Percentiles rank a stretch among this genome's conserved stretches.
Conservation (phyloP, 2,888 invertebrate genomes). For the Scaptodrosophila latifasciaeformis region DNA sequence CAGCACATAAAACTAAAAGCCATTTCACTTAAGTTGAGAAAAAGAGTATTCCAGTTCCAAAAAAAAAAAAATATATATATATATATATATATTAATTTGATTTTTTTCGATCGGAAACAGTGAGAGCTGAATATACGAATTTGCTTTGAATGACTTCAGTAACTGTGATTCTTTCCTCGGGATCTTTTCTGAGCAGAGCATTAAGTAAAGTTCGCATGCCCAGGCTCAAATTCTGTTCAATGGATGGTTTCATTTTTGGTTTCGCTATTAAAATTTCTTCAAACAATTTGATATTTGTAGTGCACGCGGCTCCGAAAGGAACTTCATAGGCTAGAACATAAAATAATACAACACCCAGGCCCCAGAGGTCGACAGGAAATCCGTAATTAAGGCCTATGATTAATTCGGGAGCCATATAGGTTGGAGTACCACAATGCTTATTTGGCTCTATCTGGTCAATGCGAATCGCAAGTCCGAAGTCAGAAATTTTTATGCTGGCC, state of each 20-base stretch:
- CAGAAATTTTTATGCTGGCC: neutral
- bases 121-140: no score
- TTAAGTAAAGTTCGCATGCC: neutral
- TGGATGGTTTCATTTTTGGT: neutral
- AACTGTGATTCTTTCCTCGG: neutral
- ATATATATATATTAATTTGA: no score
- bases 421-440: neutral
- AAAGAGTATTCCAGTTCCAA: no score
- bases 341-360: neutral
- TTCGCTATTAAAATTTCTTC: neutral
- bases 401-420: neutral
- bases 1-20: conserved; percentile 16
- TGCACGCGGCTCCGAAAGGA: neutral
- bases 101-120: no score
- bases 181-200: neutral
- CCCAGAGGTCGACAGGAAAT: neutral
- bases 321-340: neutral
- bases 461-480: neutral
- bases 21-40: neutral
- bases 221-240: neutral
- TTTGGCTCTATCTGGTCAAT: neutral
- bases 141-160: neutral
- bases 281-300: neutral
- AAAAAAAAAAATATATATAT: no score
- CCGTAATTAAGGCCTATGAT: neutral